These are phyloP conservation scores for Meganola albula DNA, from an alignment of 2,888 invertebrate genomes.

Conservation along the genomic window DNA sequence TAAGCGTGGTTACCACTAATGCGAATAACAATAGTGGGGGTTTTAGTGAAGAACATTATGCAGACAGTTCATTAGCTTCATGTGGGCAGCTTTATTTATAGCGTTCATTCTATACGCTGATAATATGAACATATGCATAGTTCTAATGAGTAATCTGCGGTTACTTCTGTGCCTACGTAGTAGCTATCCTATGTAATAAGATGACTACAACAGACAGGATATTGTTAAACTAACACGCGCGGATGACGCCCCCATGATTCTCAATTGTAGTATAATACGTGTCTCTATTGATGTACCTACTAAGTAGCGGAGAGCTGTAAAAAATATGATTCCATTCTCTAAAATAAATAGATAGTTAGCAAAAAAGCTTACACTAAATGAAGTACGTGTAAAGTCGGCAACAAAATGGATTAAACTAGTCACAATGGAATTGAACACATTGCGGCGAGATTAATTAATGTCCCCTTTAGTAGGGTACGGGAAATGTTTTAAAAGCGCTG, in stretches of 20 bases:
- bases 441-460: conserved; percentile 70
- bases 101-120: conserved; percentile 12
- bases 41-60: conserved; percentile 40
- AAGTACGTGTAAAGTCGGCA: conserved; percentile 18
- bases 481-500: conserved; percentile 58
- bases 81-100: conserved; percentile 27
- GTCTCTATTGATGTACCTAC: conserved; percentile 7
- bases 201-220: conserved; percentile 18
- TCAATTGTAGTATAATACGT: conserved; percentile 16
- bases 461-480: conserved; percentile 47
- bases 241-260: conserved; percentile 18
- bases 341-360: conserved; percentile 5
- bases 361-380: conserved; percentile 21
- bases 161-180: conserved; percentile 7
- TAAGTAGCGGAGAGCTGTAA: neutral
- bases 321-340: too few species aligned
- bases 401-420: conserved; percentile 44
- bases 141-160: conserved; percentile 21
- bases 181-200: conserved; percentile 6
- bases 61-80: conserved; percentile 39
- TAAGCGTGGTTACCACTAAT: conserved; percentile 34
- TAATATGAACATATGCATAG: conserved; percentile 10
- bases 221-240: conserved; percentile 15
- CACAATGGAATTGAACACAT: conserved; percentile 54
- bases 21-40: conserved; percentile 49